Percentiles rank a stretch among this genome's conserved stretches.
Conservation (phyloP, 2,888 invertebrate genomes). For the Glyphotaelius pellucidus region DNA sequence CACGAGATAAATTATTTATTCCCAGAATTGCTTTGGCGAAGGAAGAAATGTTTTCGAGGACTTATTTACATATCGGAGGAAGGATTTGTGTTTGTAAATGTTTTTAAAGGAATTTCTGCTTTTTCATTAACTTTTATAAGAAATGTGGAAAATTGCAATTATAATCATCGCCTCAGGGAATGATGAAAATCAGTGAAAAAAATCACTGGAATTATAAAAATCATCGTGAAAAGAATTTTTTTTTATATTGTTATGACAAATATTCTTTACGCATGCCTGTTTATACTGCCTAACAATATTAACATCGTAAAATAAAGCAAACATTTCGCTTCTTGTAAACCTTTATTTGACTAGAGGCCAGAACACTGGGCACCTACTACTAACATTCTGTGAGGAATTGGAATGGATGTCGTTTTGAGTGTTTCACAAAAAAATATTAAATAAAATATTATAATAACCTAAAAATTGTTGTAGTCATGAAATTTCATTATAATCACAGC, state of each 20-base stretch:
- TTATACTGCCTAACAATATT: background rate
- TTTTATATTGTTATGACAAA: background rate
- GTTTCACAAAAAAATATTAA: background rate
- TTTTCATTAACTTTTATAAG: no score
- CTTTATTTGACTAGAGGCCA: background rate
- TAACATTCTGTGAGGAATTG: background rate
- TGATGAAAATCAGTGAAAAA: background rate
- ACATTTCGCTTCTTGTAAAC: background rate
- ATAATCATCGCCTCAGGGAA: background rate
- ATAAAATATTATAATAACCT: no score
- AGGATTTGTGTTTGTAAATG: background rate
- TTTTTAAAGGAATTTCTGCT: background rate
- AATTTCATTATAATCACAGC: background rate
- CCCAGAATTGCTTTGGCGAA: background rate
- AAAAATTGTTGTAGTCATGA: background rate
- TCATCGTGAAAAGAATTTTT: background rate
- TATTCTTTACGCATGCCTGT: background rate
- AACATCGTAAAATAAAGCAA: background rate
- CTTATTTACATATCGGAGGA: constrained; percentile 7
- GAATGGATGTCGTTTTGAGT: no score
- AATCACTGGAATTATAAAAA: background rate
- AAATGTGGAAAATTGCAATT: background rate
- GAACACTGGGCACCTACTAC: background rate
- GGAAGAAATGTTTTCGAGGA: background rate
- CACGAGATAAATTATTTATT: constrained; percentile 18